Percentiles rank a stretch among this genome's conserved stretches.
These are phyloP conservation scores for Stegostoma tigrinum DNA, from an alignment of 2,113 vertebrate genomes.

Conservation along the genomic window DNA sequence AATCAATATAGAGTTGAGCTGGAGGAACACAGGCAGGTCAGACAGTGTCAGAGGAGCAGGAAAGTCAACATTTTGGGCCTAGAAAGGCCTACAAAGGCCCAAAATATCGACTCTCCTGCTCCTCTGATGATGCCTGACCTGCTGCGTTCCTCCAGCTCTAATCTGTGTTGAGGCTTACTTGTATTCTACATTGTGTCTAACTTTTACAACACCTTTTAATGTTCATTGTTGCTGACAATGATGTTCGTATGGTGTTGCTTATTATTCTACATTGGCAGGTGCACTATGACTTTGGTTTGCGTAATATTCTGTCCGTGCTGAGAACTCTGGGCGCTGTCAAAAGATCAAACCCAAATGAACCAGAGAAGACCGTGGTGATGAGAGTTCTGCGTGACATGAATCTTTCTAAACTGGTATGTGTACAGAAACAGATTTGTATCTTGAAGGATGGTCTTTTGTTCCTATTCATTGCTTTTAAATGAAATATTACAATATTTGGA, in stretches of 20 bases:
- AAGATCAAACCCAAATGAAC: constrained; percentile 59
- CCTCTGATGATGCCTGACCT: too few relatives aligned
- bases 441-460: not conserved
- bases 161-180: not conserved
- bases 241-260: constrained; percentile 40
- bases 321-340: constrained; percentile 63
- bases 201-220: not conserved
- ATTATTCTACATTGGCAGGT: constrained; percentile 50
- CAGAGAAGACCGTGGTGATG: constrained; percentile 63
- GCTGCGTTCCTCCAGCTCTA: too few relatives aligned
- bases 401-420: constrained; percentile 62
- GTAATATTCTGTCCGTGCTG: constrained; percentile 66
- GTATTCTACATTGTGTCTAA: not conserved
- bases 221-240: constrained; percentile 42
- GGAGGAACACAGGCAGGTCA: too few relatives aligned
- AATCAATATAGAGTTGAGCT: too few relatives aligned
- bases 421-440: not conserved
- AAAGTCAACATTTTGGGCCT: too few relatives aligned
- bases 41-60: too few relatives aligned
- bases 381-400: constrained; percentile 67
- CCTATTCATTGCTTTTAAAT: not conserved
- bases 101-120: too few relatives aligned
- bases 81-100: too few relatives aligned
- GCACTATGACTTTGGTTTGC: constrained; percentile 65
- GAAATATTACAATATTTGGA: not conserved